phyloP scores from a whole-genome alignment of 2,797 vertebrate genomes.

The Rhynchonycteris naso region DNA sequence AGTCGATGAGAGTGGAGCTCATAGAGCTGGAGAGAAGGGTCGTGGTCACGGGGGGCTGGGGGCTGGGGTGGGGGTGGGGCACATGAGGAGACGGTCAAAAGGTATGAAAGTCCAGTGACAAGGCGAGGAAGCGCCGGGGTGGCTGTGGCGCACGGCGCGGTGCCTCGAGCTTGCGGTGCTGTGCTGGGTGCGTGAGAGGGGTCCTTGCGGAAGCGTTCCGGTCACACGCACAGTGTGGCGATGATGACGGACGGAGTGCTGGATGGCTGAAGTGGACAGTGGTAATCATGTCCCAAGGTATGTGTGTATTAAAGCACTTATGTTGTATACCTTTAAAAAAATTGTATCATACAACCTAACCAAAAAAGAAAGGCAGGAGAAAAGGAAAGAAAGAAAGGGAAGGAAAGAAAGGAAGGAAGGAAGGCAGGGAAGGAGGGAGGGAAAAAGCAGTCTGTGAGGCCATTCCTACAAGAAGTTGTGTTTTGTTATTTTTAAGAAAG shows the following conservation, averaged over 20 bases:
- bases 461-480: not conserved
- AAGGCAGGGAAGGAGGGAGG: no score
- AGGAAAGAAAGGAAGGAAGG: no score
- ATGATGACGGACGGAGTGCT: not conserved
- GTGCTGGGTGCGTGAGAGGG: accelerated
- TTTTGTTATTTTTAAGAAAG: not conserved
- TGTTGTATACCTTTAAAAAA: not conserved
- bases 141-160: accelerated
- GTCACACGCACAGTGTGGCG: no score
- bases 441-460: not conserved
- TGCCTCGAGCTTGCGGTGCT: accelerated
- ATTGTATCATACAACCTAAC: not conserved
- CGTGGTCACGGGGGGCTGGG: not conserved
- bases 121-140: not conserved
- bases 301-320: not conserved
- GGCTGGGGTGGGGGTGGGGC: no score
- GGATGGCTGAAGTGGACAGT: accelerated
- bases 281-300: accelerated
- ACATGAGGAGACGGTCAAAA: accelerated
- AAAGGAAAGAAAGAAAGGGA: not conserved
- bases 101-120: accelerated
- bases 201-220: no score
- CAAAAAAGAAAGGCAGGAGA: no score
- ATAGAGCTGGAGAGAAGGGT: not conserved
- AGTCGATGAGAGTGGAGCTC: not conserved